A percentile compares a stretch with the other conserved stretches of the same genome.
phyloP scores from a whole-genome alignment of 2,113 vertebrate genomes.

The Capra hircus region DNA sequence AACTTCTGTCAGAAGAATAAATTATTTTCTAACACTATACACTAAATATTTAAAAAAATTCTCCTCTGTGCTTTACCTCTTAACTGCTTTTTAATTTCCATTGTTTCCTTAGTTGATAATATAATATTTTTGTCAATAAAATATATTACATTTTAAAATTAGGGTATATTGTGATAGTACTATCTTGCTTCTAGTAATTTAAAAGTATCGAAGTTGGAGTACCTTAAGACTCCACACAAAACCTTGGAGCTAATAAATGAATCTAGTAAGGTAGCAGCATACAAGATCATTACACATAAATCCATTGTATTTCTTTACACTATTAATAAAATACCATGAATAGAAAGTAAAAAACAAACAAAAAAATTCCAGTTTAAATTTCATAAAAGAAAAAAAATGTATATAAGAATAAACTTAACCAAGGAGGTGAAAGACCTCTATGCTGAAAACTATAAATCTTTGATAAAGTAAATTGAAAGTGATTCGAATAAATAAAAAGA shows the following conservation, averaged over 20 bases:
- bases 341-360: not conserved
- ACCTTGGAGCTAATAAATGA: not conserved
- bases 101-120: not conserved
- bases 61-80: not conserved
- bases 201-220: not conserved
- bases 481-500: not conserved
- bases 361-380: not conserved
- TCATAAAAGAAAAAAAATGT: not conserved
- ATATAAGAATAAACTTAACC: not conserved
- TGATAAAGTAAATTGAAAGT: not conserved
- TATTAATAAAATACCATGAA: not conserved
- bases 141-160: not conserved
- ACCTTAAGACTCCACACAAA: not conserved
- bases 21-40: not conserved
- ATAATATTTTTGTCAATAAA: not conserved
- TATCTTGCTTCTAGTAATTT: not conserved
- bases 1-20: not conserved
- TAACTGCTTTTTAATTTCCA: not conserved
- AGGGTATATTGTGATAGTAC: not conserved
- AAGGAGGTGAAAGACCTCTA: not conserved
- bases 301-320: not conserved
- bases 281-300: not conserved
- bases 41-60: not conserved
- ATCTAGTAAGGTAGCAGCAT: not conserved
- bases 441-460: not conserved